A percentile compares a stretch with the other conserved stretches of the same genome.
Conservation (phyloP, 2,113 vertebrate genomes). For the Psilopsiagon aymara region DNA sequence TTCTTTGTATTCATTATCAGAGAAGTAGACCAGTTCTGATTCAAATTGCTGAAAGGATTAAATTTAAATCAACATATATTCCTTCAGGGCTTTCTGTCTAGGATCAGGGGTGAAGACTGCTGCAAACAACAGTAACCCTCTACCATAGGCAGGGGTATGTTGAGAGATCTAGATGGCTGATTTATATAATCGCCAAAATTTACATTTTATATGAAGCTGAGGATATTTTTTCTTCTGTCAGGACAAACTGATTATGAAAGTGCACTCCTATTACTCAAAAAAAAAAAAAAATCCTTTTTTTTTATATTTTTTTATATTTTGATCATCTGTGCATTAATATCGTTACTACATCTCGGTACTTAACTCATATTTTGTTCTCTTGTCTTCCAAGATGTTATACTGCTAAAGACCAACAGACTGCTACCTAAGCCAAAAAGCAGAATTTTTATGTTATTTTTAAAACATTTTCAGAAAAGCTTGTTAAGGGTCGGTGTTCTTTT, state of each 20-base stretch:
- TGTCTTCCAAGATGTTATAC: not conserved
- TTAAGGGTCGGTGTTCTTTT: not conserved
- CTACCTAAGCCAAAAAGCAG: not conserved
- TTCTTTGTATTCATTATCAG: slow-evolving; percentile 12
- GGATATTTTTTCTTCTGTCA: not conserved
- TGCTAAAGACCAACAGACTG: not conserved
- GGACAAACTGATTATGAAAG: not conserved
- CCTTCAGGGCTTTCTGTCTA: not conserved
- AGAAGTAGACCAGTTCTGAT: slow-evolving; percentile 10
- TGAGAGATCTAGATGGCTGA: not conserved
- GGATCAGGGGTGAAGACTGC: not conserved
- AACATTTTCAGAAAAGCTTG: not conserved
- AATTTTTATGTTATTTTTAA: not conserved
- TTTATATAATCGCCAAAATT: not conserved
- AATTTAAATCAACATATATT: slow-evolving; percentile 5
- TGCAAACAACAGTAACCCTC: not conserved
- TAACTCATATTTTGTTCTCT: not conserved
- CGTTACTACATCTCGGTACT: not conserved
- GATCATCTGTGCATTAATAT: not conserved
- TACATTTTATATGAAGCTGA: not conserved
- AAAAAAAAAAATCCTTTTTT: not conserved
- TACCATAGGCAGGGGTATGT: not conserved
- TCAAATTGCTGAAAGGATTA: not conserved
- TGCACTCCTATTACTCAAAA: not conserved
- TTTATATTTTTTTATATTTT: not conserved